Evolutionary conservation across 2,888 invertebrate genomes (phyloP).

Genomic region (Hydrotaea diabolus): DNA sequence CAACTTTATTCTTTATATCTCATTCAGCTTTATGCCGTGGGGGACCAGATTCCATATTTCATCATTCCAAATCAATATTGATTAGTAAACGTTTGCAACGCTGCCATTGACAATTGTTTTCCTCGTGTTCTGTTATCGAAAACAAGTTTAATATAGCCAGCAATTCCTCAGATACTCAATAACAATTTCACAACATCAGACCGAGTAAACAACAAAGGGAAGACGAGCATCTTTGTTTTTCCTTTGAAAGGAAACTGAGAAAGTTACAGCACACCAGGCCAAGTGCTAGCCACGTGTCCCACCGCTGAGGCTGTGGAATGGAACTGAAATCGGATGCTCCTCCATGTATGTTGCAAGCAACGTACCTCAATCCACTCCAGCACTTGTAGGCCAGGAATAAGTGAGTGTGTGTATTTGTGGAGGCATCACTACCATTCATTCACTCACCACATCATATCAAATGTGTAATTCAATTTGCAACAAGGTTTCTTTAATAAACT

Average conservation of each 20-base stretch:
- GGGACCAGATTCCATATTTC: background rate
- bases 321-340: background rate
- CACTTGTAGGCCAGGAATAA: too few relatives aligned
- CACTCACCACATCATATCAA: conserved; percentile 50
- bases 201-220: background rate
- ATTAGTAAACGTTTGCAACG: background rate
- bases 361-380: background rate
- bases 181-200: conserved; percentile 4
- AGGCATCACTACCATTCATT: background rate
- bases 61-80: background rate
- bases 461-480: conserved; percentile 58
- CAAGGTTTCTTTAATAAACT: conserved; percentile 52
- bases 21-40: too few relatives aligned
- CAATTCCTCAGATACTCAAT: conserved; percentile 30
- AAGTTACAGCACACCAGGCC: background rate
- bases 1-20: too few relatives aligned
- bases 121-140: conserved; percentile 14
- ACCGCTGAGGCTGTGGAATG: background rate
- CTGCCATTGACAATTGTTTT: conserved; percentile 14
- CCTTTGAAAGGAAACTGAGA: background rate
- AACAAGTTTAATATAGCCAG: conserved; percentile 33
- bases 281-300: too few relatives aligned
- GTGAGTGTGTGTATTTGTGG: too few relatives aligned
- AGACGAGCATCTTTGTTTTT: conserved; percentile 14
- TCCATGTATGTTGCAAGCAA: background rate